phyloP scores from a whole-genome alignment of 2,888 invertebrate genomes.

The Epistrophe eligans region DNA sequence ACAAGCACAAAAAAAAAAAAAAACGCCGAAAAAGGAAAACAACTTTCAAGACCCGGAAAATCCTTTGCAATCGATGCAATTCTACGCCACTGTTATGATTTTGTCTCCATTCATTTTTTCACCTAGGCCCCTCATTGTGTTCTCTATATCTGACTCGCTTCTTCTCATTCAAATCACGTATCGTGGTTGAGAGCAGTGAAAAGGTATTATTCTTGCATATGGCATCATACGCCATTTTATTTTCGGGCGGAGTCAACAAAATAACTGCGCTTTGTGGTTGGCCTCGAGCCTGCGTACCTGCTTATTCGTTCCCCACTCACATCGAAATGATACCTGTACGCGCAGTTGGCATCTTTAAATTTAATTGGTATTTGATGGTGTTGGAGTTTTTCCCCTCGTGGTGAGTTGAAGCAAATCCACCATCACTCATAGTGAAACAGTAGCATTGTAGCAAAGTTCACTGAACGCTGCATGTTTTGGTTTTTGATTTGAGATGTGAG shows the following conservation, averaged over 20 bases:
- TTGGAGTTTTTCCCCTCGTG: conserved; percentile 55
- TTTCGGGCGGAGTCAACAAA: conserved; percentile 81
- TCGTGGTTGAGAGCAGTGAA: background rate
- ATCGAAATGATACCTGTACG: background rate
- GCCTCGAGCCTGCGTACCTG: conserved; percentile 68
- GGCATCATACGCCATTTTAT: conserved; percentile 82
- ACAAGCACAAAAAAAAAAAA: conserved; percentile 13
- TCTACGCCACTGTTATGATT: conserved; percentile 66
- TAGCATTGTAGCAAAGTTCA: conserved; percentile 51
- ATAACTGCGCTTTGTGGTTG: conserved; percentile 65
- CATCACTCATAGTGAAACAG: conserved; percentile 1
- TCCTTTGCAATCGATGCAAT: conserved; percentile 60
- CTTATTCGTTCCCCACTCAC: conserved; percentile 64
- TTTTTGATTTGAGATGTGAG: conserved; percentile 39
- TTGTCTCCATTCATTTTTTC: conserved; percentile 11
- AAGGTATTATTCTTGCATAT: conserved; percentile 21
- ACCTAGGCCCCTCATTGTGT: background rate
- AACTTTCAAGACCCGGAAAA: conserved; percentile 66
- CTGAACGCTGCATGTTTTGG: conserved; percentile 69
- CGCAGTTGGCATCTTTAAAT: conserved; percentile 1
- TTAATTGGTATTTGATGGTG: conserved; percentile 13
- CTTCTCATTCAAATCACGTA: background rate
- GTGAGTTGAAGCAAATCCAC: conserved; percentile 43
- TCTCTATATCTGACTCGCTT: conserved; percentile 40
- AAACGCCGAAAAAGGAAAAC: conserved; percentile 33